A percentile compares a stretch with the other conserved stretches of the same genome.
phyloP scores from a whole-genome alignment of 2,113 vertebrate species.

The Dicrurus megarhynchus region DNA sequence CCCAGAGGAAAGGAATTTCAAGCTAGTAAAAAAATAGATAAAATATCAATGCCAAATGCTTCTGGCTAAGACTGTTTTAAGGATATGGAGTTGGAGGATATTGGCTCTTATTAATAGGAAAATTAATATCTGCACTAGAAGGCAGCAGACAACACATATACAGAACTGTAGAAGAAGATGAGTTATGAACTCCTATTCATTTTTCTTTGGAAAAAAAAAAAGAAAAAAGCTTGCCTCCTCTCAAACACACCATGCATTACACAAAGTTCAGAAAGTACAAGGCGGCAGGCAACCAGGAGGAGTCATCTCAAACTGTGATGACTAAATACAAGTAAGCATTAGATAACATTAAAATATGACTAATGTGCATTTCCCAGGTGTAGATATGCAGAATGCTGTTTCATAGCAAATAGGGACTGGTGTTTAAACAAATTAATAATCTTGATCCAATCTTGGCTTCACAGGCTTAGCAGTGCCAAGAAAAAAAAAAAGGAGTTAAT shows the following conservation, averaged over 20 bases:
- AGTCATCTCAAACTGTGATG: not conserved
- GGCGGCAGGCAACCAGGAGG: not conserved
- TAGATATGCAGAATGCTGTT: not conserved
- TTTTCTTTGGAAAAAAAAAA: not conserved
- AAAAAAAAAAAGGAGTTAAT: not conserved
- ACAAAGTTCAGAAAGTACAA: not conserved
- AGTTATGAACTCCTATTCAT: not conserved
- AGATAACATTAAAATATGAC: not conserved
- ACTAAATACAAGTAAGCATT: conserved; percentile 10
- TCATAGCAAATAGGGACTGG: not conserved
- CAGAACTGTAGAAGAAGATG: not conserved
- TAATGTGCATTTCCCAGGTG: not conserved
- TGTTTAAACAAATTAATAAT: not conserved
- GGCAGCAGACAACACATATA: not conserved
- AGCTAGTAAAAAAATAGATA: not conserved
- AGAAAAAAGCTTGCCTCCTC: not conserved
- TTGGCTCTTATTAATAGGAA: not conserved
- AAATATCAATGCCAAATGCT: not conserved
- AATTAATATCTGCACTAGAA: not conserved
- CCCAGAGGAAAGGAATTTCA: not conserved
- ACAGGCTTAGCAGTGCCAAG: not conserved
- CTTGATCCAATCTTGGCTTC: not conserved
- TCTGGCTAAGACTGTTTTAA: not conserved
- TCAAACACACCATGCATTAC: not conserved
- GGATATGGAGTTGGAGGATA: not conserved